A percentile compares a stretch with the other conserved stretches of the same genome.
Evolutionary conservation across 2,113 vertebrate genomes (phyloP).

Genomic region (Malurus cyaneus): DNA sequence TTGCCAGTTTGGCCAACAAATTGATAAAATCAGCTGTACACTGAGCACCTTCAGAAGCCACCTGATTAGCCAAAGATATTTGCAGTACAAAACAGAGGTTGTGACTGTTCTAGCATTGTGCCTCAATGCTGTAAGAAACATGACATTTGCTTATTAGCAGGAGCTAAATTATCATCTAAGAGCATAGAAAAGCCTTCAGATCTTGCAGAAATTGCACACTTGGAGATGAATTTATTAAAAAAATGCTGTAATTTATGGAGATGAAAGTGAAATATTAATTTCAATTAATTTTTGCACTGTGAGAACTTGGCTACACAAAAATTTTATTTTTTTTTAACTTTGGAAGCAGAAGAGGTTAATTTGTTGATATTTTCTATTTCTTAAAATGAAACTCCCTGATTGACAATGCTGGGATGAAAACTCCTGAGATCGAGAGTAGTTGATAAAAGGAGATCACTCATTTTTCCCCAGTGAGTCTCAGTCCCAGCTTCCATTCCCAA

Average conservation of each 20-base stretch:
- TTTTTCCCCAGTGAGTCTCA: not conserved
- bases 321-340: not conserved
- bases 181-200: not conserved
- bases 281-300: not conserved
- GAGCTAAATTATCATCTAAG: not conserved
- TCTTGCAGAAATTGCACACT: not conserved
- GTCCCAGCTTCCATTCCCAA: not conserved
- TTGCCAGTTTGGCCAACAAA: not conserved
- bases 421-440: rapidly evolving
- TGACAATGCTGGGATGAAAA: not conserved
- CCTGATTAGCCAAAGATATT: not conserved
- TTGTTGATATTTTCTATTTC: not conserved
- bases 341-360: not conserved
- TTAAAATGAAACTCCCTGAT: not conserved
- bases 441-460: not conserved
- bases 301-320: not conserved
- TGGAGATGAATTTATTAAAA: not conserved
- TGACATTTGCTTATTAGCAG: not conserved
- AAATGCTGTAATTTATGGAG: not conserved
- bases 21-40: not conserved
- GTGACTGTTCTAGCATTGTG: not conserved
- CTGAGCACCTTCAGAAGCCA: not conserved
- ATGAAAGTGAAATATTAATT: not conserved
- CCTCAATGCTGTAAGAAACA: not conserved
- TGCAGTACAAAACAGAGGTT: not conserved